phyloP scores from a whole-genome alignment of 2,888 invertebrate genomes.

The Agrochola lychnidis region DNA sequence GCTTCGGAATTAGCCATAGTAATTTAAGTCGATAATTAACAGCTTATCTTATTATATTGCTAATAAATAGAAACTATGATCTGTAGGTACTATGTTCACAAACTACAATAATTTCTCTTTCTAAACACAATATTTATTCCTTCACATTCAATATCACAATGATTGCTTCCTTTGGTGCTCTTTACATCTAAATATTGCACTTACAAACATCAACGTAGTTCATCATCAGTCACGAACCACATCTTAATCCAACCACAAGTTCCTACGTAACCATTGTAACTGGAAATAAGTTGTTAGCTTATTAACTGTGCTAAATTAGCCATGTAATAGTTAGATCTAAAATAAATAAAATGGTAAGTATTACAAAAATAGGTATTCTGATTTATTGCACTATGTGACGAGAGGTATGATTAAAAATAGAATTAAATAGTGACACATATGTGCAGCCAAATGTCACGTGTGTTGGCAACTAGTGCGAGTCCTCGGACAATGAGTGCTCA shows the following conservation, averaged over 20 bases:
- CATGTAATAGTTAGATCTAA: slow-evolving; percentile 38
- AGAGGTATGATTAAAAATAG: slow-evolving; percentile 63
- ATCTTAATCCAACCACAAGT: slow-evolving; percentile 53
- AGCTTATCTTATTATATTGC: slow-evolving; percentile 40
- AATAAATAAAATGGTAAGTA: slow-evolving; percentile 54
- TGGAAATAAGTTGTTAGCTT: slow-evolving; percentile 50
- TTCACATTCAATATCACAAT: slow-evolving; percentile 82
- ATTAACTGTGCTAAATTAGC: slow-evolving; percentile 42
- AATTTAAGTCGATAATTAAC: slow-evolving; percentile 35
- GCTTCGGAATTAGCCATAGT: slow-evolving; percentile 44
- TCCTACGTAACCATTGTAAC: slow-evolving; percentile 56
- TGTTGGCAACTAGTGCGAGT: slow-evolving; percentile 79
- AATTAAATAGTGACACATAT: slow-evolving; percentile 79
- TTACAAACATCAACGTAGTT: slow-evolving; percentile 72
- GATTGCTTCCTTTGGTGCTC: slow-evolving; percentile 81
- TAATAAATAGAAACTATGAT: slow-evolving; percentile 59
- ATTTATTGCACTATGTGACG: slow-evolving; percentile 58
- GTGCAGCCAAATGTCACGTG: slow-evolving; percentile 82
- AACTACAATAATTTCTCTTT: slow-evolving; percentile 56
- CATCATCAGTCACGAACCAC: slow-evolving; percentile 68
- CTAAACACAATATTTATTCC: slow-evolving; percentile 69
- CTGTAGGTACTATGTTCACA: slow-evolving; percentile 47
- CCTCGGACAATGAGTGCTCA: slow-evolving; percentile 79
- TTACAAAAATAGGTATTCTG: slow-evolving; percentile 64
- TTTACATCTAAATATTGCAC: slow-evolving; percentile 75